Base-by-base conservation (phyloP, 2,797 vertebrate genomes). In the Eulemur albifrons region DNA sequence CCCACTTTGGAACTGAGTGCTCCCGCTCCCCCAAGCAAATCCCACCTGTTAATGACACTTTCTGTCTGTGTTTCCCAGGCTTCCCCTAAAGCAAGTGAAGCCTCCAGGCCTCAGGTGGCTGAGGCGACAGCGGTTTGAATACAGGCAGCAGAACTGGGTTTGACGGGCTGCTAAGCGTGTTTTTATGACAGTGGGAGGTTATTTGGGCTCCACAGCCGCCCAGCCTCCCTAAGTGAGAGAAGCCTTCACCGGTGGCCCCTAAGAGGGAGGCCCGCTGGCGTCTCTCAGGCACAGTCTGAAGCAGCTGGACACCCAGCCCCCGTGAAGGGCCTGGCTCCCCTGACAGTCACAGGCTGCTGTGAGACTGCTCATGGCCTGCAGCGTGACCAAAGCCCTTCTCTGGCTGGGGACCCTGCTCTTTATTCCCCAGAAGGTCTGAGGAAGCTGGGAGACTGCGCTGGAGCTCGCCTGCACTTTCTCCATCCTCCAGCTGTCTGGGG, bases 261-360 rank as follows among this genome's bases (percentile, higher is more conserved):
- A 6, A 0, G 18, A 35, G 23, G 43, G 21, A 3, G 7, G 3
- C 38, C 35, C 1, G 2, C 5, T 14, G 38, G 35, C 48, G 0
- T 43, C n/a, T 4, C 5, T 52, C 40, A n/a, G 0, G 4, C 65
- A 45, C 30, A 23, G 65, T 38, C 45, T 10, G 14, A 21, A 9
- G 35, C 23, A 30, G 2, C 11, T 30, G 7, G 32, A 75, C 48
- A 2, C 18, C 3, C 0, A 14, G 7, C 5, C 35, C 17, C 35
- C 11, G 13, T 12, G 43, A 21, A 50, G 50, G 15, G 5, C 17
- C 32, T 35, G 1, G 7, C 6, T 8, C 30, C 4, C n/a, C 27
- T 2, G 12, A 9, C 0, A 4, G n/a, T 30, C 23, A 6, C 4
- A 8, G 43, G 13, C 50, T 43, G n/a, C 59, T 4, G 21, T 0